Evolutionary conservation across 2,888 invertebrate species (phyloP).

Genomic region (Conops quadrifasciatus): DNA sequence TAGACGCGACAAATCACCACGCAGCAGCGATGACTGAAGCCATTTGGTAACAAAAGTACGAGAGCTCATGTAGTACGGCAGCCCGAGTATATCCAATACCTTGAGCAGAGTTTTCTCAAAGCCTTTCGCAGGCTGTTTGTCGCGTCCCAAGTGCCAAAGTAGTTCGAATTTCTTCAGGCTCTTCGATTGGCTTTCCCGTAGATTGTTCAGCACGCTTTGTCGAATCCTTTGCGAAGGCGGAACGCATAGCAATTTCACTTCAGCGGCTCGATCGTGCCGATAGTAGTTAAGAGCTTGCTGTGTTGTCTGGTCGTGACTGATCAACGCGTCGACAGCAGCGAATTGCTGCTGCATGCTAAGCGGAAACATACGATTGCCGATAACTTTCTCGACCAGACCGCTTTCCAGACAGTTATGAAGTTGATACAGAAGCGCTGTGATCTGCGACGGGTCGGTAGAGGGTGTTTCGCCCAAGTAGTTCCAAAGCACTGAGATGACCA

Average conservation of each 20-base stretch:
- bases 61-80: slow-evolving; percentile 62
- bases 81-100: slow-evolving; percentile 66
- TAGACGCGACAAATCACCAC: slow-evolving; percentile 80
- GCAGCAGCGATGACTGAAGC: slow-evolving; percentile 76
- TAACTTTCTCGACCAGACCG: slow-evolving; percentile 75
- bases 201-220: slow-evolving; percentile 49
- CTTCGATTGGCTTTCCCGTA: slow-evolving; percentile 62
- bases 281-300: slow-evolving; percentile 53
- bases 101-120: slow-evolving; percentile 75
- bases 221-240: slow-evolving; percentile 51
- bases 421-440: slow-evolving; percentile 76
- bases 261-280: slow-evolving; percentile 58
- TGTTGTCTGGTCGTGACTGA: slow-evolving; percentile 41
- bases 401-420: slow-evolving; percentile 76
- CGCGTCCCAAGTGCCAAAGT: slow-evolving; percentile 81
- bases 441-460: slow-evolving; percentile 58
- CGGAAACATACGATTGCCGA: slow-evolving; percentile 67
- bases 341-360: slow-evolving; percentile 56
- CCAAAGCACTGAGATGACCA: slow-evolving; percentile 77
- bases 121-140: slow-evolving; percentile 67
- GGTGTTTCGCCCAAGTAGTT: slow-evolving; percentile 69
- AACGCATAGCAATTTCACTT: slow-evolving; percentile 61
- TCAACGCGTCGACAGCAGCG: slow-evolving; percentile 42
- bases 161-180: slow-evolving; percentile 65
- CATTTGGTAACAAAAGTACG: slow-evolving; percentile 75